Conservation (phyloP, 2,113 vertebrate species). For the Chloropsis cyanopogon region DNA sequence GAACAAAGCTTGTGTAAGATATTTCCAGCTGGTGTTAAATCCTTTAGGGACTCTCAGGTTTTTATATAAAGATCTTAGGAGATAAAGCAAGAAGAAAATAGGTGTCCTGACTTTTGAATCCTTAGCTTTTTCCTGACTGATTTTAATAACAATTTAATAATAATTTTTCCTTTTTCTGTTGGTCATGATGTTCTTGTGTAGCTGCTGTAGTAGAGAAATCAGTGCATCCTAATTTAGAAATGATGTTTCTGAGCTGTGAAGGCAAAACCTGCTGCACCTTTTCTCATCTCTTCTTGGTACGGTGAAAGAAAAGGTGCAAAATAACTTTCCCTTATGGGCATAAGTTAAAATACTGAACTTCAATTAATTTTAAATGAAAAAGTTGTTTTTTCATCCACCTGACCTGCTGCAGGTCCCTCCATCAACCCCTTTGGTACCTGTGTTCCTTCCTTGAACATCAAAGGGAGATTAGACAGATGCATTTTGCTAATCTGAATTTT, state of each 20-base stretch:
- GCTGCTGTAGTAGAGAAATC: background rate
- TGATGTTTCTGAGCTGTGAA: background rate
- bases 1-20: fast-evolving
- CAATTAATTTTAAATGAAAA: background rate
- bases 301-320: background rate
- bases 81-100: background rate
- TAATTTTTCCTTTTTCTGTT: background rate
- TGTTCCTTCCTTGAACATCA: background rate
- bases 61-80: background rate
- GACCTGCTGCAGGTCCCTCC: background rate
- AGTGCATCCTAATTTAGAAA: background rate
- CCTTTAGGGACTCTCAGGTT: background rate
- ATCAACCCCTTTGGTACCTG: fast-evolving
- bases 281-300: background rate
- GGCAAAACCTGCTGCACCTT: background rate
- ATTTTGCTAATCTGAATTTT: background rate
- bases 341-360: background rate
- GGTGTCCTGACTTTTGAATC: background rate
- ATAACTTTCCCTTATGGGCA: background rate
- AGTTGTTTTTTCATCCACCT: background rate
- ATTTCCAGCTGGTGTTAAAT: background rate
- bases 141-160: background rate
- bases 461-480: background rate
- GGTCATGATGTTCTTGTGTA: background rate
- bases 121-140: background rate